A percentile compares a stretch with the other conserved stretches of the same genome.
Conservation (phyloP, 2,113 vertebrate genomes). For the Sander vitreus region DNA sequence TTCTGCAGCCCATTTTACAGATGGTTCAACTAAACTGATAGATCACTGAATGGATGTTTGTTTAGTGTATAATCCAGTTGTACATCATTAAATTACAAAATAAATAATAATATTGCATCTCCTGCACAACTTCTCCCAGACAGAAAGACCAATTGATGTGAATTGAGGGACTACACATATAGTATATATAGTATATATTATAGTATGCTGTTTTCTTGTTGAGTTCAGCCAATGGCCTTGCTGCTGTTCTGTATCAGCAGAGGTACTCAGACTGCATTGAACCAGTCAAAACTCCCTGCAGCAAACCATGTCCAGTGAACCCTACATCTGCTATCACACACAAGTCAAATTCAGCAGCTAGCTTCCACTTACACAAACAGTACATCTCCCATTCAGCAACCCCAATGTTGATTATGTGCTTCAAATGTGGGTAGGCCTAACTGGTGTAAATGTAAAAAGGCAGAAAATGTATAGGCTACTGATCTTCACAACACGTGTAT, state of each 20-base stretch:
- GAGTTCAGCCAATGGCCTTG: conserved; percentile 39
- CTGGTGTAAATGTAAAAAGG: not conserved
- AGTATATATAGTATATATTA: too few species aligned
- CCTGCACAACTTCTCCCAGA: not conserved
- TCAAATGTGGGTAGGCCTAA: not conserved
- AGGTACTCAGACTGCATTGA: conserved; percentile 49
- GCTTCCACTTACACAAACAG: not conserved
- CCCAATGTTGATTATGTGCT: too few species aligned
- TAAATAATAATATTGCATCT: not conserved
- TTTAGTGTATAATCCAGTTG: not conserved
- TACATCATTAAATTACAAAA: not conserved
- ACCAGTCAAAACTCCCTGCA: conserved; percentile 53
- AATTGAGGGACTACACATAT: not conserved
- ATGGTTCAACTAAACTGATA: not conserved
- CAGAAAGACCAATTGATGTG: not conserved
- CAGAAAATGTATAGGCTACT: not conserved
- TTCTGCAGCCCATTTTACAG: not conserved
- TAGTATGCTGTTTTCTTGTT: not conserved
- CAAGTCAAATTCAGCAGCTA: not conserved
- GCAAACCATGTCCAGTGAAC: not conserved
- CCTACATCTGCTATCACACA: not conserved
- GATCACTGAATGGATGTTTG: not conserved
- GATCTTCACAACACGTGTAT: not conserved
- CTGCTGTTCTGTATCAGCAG: conserved; percentile 49
- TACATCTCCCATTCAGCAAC: not conserved